These are phyloP conservation scores for Zaprionus vittiger DNA, from an alignment of 1,140 invertebrate species.

Conservation along the genomic window DNA sequence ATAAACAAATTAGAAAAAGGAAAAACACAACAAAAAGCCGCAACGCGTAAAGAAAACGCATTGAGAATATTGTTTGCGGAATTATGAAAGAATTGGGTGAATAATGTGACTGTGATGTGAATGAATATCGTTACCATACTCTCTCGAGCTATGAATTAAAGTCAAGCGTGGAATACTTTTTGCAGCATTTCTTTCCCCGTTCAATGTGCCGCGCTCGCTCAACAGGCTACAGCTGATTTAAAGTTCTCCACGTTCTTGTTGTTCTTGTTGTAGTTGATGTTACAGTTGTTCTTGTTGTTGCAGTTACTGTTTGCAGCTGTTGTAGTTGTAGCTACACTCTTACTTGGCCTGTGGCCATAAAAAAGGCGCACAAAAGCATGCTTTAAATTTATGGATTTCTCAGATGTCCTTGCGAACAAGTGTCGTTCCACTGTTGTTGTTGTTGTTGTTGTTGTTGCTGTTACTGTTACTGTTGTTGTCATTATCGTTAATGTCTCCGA, in stretches of 20 bases:
- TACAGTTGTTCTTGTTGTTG: background rate
- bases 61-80: constrained; percentile 37
- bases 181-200: constrained; percentile 6
- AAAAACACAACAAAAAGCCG: constrained; percentile 12
- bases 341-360: constrained; percentile 4
- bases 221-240: constrained; percentile 78
- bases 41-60: constrained; percentile 26
- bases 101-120: constrained; percentile 44
- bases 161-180: constrained; percentile 1
- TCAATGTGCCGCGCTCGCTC: constrained; percentile 52
- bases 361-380: constrained; percentile 54
- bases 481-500: constrained; percentile 66
- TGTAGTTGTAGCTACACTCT: constrained; percentile 5
- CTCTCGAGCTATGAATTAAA: constrained; percentile 8
- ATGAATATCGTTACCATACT: background rate
- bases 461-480: constrained; percentile 48
- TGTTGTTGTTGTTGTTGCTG: constrained; percentile 34
- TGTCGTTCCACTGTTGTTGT: constrained; percentile 55
- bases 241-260: constrained; percentile 17
- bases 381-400: constrained; percentile 82
- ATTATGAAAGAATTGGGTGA: constrained; percentile 73
- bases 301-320: constrained; percentile 4
- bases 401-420: constrained; percentile 75
- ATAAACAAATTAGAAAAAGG: constrained; percentile 46
- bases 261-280: background rate